Percentiles rank a stretch among this genome's conserved stretches.
Evolutionary conservation across 2,797 vertebrate species (phyloP).

Genomic region (Sebastes vulpes): DNA sequence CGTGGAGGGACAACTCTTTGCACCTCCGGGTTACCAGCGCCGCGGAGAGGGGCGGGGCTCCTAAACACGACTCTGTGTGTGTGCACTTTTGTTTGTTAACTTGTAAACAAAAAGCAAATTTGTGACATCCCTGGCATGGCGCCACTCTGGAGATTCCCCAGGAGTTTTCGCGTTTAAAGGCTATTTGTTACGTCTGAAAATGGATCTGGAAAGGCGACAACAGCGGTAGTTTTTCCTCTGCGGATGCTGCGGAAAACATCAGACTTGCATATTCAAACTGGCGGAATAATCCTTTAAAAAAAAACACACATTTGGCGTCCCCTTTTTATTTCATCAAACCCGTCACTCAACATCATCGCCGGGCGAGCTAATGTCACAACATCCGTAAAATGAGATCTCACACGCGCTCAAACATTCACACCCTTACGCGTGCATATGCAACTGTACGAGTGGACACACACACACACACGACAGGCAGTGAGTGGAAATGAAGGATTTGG

Average conservation of each 20-base stretch:
- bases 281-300: conserved; percentile 36
- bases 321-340: conserved; percentile 50
- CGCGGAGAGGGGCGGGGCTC: conserved; percentile 65
- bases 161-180: conserved; percentile 50
- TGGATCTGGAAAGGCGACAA: conserved; percentile 7
- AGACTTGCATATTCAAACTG: conserved; percentile 24
- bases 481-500: conserved; percentile 90
- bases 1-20: conserved; percentile 76
- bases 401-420: conserved; percentile 73
- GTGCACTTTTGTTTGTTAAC: conserved; percentile 75
- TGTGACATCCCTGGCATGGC: conserved; percentile 64
- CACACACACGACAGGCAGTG: conserved; percentile 81
- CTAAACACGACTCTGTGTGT: conserved; percentile 74
- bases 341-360: conserved; percentile 52
- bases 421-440: conserved; percentile 64
- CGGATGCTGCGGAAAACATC: background rate
- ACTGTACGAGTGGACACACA: conserved; percentile 64
- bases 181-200: conserved; percentile 32
- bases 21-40: conserved; percentile 76
- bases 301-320: conserved; percentile 25
- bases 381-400: conserved; percentile 81
- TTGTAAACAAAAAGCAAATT: conserved; percentile 78
- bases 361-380: conserved; percentile 69
- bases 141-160: conserved; percentile 64
- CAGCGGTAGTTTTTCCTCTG: background rate